Evolutionary conservation across 2,888 invertebrate genomes (phyloP).

Genomic region (Helleia helle): DNA sequence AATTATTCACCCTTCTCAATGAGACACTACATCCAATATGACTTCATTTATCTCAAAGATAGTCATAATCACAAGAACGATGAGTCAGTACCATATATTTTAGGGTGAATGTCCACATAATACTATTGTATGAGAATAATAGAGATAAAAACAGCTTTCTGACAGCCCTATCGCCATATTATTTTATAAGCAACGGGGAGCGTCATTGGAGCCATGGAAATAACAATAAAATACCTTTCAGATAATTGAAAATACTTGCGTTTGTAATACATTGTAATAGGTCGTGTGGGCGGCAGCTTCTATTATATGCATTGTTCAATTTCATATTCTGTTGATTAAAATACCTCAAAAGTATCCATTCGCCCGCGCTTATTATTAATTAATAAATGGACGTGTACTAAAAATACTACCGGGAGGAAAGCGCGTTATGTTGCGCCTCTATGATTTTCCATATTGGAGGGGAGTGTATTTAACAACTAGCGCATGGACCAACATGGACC

Average conservation of each 20-base stretch:
- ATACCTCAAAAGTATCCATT: background rate
- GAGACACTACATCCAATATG: no score
- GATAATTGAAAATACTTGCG: slow-evolving; percentile 17
- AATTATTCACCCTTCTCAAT: no score
- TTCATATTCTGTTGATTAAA: slow-evolving; percentile 7
- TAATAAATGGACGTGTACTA: background rate
- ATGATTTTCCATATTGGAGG: no score
- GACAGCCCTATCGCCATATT: slow-evolving; percentile 2
- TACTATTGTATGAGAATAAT: background rate
- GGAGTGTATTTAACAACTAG: no score
- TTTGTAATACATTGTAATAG: slow-evolving; percentile 11
- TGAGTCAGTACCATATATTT: no score
- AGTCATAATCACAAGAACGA: no score
- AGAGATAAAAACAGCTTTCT: background rate
- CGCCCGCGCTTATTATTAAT: background rate
- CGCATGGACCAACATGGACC: no score
- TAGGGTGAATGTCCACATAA: no score
- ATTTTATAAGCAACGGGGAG: slow-evolving; percentile 9
- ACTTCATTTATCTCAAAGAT: no score
- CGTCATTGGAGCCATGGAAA: slow-evolving; percentile 16
- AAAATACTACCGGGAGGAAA: no score
- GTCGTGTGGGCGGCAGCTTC: slow-evolving; percentile 9
- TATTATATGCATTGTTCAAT: slow-evolving; percentile 1
- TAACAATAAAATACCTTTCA: slow-evolving; percentile 20
- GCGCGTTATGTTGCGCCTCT: no score